phyloP scores from a whole-genome alignment of 2,113 vertebrate genomes.

The Epinephelus fuscoguttatus region DNA sequence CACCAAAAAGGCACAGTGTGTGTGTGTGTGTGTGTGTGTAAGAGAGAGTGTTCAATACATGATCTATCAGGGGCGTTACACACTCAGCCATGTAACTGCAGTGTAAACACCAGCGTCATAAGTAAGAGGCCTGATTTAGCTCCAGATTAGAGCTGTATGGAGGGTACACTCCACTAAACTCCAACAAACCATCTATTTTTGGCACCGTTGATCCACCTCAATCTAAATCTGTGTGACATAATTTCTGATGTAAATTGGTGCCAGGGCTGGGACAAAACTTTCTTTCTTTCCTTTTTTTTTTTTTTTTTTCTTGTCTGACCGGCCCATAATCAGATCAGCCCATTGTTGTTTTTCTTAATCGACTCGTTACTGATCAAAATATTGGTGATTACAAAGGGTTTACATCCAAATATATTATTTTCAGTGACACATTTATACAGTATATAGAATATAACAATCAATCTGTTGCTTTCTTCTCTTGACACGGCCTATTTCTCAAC shows the following conservation, averaged over 20 bases:
- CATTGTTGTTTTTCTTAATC: no score
- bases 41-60: conserved; percentile 45
- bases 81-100: not conserved
- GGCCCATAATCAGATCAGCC: no score
- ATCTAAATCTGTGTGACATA: conserved; percentile 57
- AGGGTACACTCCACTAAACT: conserved; percentile 15
- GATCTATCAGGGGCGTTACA: conserved; percentile 39
- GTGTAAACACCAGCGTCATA: conserved; percentile 10
- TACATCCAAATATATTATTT: no score
- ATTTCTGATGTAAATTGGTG: conserved; percentile 38
- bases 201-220: conserved; percentile 23
- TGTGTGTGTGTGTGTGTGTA: conserved; percentile 9
- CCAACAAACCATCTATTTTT: conserved; percentile 50
- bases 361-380: no score
- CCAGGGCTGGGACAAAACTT: no score
- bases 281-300: no score
- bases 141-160: conserved; percentile 19
- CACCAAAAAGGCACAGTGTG: conserved; percentile 39
- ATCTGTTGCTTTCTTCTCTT: no score
- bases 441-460: no score
- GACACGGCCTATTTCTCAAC: no score
- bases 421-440: no score
- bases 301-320: no score
- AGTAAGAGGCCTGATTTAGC: conserved; percentile 20
- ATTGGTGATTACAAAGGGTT: no score